A percentile compares a stretch with the other conserved stretches of the same genome.
Evolutionary conservation across 2,113 vertebrate genomes (phyloP).

Genomic region (Bubo blakistoni): DNA sequence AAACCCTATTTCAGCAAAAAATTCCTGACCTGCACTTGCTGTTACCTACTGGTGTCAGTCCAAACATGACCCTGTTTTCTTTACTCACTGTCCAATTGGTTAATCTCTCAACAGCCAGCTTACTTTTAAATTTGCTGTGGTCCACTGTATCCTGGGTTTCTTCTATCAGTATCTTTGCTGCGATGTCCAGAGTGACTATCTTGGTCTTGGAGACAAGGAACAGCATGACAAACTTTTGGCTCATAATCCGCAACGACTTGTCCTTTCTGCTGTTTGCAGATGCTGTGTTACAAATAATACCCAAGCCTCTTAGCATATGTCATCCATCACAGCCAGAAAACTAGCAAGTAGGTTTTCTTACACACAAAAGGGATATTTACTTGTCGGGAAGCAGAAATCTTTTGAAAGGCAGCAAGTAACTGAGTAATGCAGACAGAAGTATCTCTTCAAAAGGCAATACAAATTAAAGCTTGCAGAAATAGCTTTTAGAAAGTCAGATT

Average conservation of each 20-base stretch:
- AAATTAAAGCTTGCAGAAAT: not conserved
- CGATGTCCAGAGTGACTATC: constrained; percentile 86
- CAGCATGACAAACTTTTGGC: constrained; percentile 96
- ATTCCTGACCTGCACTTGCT: not conserved
- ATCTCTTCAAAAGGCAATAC: not conserved
- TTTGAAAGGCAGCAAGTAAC: constrained; percentile 28
- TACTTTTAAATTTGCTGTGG: constrained; percentile 97
- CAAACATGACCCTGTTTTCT: not conserved
- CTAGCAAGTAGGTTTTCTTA: constrained; percentile 27
- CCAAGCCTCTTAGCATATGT: constrained; percentile 52
- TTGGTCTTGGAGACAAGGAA: constrained; percentile 92
- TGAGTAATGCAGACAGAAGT: not conserved
- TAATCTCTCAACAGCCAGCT: constrained; percentile 36
- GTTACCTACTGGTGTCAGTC: not conserved
- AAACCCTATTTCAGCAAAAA: not conserved
- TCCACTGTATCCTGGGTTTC: constrained; percentile 85
- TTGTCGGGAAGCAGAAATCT: not conserved
- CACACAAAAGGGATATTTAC: not conserved
- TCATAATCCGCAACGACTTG: constrained; percentile 94
- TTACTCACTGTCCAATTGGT: not conserved
- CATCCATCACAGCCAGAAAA: constrained; percentile 31
- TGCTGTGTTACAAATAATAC: constrained; percentile 70
- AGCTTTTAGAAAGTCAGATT: not conserved
- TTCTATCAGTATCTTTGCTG: constrained; percentile 91
- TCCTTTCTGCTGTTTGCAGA: constrained; percentile 89